phyloP scores from a whole-genome alignment of 2,113 vertebrate genomes.

The Platichthys flesus region DNA sequence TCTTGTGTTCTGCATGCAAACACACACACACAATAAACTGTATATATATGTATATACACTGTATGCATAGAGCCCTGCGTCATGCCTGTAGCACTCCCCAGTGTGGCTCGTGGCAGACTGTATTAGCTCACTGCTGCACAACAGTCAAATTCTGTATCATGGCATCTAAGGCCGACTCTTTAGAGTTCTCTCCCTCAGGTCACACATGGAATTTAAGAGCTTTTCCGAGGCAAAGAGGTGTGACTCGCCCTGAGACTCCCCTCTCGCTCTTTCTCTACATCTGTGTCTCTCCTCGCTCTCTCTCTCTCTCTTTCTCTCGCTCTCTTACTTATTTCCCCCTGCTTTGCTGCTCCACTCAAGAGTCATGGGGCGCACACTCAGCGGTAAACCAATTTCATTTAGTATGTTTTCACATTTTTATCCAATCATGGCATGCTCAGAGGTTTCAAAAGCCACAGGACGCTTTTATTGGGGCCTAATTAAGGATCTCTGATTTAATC shows the following conservation, averaged over 20 bases:
- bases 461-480: slow-evolving; percentile 83
- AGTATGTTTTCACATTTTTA: slow-evolving; percentile 82
- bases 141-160: slow-evolving; percentile 70
- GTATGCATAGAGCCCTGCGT: slow-evolving; percentile 45
- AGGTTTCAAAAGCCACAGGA: slow-evolving; percentile 78
- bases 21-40: not conserved
- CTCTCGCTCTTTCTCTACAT: slow-evolving; percentile 58
- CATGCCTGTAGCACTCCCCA: slow-evolving; percentile 47
- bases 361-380: slow-evolving; percentile 74
- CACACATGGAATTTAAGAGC: slow-evolving; percentile 76
- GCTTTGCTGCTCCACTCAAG: slow-evolving; percentile 69
- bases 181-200: slow-evolving; percentile 69
- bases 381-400: slow-evolving; percentile 83
- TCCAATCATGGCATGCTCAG: slow-evolving; percentile 80
- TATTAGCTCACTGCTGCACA: slow-evolving; percentile 60
- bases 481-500: slow-evolving; percentile 85
- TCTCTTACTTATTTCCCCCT: slow-evolving; percentile 50
- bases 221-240: slow-evolving; percentile 78
- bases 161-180: slow-evolving; percentile 64
- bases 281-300: slow-evolving; percentile 27
- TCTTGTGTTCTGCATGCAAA: slow-evolving; percentile 40
- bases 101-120: slow-evolving; percentile 55
- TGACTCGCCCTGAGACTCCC: slow-evolving; percentile 73
- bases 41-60: slow-evolving; percentile 15
- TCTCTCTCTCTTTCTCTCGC: slow-evolving; percentile 29